A percentile compares a stretch with the other conserved stretches of the same genome.
These are phyloP conservation scores for Olivierus martensii DNA, from an alignment of 1,140 invertebrate genomes.

Conservation along the genomic window DNA sequence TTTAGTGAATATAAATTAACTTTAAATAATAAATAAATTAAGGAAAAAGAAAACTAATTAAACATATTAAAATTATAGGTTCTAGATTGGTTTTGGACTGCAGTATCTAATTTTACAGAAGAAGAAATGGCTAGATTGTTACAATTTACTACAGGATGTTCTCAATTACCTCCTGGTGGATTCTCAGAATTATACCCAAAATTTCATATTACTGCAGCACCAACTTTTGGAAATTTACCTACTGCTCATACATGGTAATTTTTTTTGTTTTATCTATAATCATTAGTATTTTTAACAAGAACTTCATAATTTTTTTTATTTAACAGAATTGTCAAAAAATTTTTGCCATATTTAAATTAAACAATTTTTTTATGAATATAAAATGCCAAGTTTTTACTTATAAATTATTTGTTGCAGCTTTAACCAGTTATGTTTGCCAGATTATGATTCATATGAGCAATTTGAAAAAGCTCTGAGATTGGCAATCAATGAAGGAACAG, in stretches of 20 bases:
- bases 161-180: conserved; percentile 79
- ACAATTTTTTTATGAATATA: no score
- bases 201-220: conserved; percentile 79
- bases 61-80: conserved; percentile 42
- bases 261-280: background rate
- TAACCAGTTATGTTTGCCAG: conserved; percentile 88
- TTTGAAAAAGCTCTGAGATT: conserved; percentile 78
- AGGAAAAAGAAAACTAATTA: no score
- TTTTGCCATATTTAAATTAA: no score
- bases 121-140: conserved; percentile 85
- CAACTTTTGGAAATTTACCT: conserved; percentile 75
- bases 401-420: conserved; percentile 59
- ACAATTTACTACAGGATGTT: conserved; percentile 85
- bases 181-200: conserved; percentile 72
- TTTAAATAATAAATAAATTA: no score
- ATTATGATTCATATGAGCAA: conserved; percentile 86
- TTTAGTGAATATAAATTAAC: no score
- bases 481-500: conserved; percentile 86
- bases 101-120: conserved; percentile 75
- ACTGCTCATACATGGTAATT: conserved; percentile 81
- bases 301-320: no score
- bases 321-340: no score
- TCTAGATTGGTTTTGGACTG: conserved; percentile 88
- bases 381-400: no score
- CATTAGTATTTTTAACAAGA: no score